These are phyloP conservation scores for Edolisoma coerulescens DNA, from an alignment of 2,113 vertebrate species.

Conservation along the genomic window DNA sequence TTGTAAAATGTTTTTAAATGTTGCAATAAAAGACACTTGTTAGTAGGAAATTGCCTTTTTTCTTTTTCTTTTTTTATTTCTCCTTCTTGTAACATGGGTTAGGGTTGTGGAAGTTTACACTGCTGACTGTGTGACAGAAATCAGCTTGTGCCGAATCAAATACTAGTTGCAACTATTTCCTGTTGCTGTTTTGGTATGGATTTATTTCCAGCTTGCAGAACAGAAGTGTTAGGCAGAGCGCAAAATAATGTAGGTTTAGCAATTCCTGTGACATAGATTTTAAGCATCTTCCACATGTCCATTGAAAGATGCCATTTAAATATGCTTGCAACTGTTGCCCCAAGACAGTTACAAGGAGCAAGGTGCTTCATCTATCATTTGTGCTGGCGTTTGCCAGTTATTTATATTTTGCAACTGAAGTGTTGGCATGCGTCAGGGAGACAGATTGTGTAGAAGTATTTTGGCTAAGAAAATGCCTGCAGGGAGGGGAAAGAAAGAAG, in stretches of 20 bases:
- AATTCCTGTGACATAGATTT: not conserved
- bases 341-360: not conserved
- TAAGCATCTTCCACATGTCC: not conserved
- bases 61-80: not conserved
- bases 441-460: not conserved
- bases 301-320: not conserved
- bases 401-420: not conserved
- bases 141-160: not conserved
- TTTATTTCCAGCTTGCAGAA: not conserved
- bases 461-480: not conserved
- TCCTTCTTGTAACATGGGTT: not conserved
- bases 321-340: not conserved
- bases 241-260: not conserved
- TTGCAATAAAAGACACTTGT: not conserved
- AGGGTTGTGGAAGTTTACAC: not conserved
- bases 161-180: not conserved
- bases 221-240: not conserved
- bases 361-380: not conserved
- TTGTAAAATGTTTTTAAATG: not conserved
- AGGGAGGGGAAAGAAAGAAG: not conserved
- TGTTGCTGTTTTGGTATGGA: not conserved
- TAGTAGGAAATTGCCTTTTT: not conserved
- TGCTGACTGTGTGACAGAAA: not conserved
- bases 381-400: not conserved
- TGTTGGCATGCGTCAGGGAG: not conserved